Percentiles rank a stretch among this genome's conserved stretches.
phyloP scores from a whole-genome alignment of 2,797 vertebrate species.

The Falco peregrinus region DNA sequence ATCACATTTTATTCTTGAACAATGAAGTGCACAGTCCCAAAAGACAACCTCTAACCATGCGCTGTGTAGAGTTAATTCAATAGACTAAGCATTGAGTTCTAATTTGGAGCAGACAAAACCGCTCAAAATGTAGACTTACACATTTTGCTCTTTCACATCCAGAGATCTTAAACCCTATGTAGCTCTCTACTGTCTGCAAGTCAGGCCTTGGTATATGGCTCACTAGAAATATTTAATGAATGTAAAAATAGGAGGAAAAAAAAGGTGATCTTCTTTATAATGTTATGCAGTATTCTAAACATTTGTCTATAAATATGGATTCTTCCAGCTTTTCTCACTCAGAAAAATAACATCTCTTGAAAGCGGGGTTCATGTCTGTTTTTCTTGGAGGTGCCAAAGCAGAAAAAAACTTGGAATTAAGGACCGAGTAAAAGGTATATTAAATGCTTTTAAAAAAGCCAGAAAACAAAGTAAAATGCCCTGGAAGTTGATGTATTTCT shows the following conservation, averaged over 20 bases:
- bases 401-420: not conserved
- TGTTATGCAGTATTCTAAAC: not conserved
- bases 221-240: not conserved
- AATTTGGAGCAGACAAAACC: not conserved
- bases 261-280: not conserved
- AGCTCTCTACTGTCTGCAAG: not conserved
- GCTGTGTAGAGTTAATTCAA: not conserved
- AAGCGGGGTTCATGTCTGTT: not conserved
- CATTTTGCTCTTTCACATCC: not conserved
- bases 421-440: not conserved
- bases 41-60: not conserved
- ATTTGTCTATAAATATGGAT: not conserved
- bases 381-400: not conserved
- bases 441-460: not conserved
- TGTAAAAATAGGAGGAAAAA: not conserved
- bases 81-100: not conserved
- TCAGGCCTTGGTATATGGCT: not conserved
- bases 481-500: slow-evolving; percentile 17
- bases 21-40: not conserved
- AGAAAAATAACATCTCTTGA: not conserved
- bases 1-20: not conserved
- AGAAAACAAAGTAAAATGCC: not conserved
- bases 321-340: not conserved
- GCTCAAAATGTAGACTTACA: not conserved
- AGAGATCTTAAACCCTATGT: not conserved